Evolutionary conservation across 2,888 invertebrate genomes (phyloP).

Genomic region (Trachelus tabidus): DNA sequence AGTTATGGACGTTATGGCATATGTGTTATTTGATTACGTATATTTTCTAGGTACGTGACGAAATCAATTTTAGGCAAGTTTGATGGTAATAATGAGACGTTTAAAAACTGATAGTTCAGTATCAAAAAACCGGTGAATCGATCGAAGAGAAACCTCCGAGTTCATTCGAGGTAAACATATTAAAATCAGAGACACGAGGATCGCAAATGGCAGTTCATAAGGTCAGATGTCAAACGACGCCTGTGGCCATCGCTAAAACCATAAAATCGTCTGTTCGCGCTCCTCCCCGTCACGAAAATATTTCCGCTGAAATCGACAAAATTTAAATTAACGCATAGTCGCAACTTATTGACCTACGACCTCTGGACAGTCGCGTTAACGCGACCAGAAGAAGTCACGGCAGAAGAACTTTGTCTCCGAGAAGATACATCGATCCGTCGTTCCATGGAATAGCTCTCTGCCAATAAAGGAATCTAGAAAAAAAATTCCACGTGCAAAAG

Average conservation of each 20-base stretch:
- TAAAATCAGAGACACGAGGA: background rate
- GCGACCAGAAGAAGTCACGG: background rate
- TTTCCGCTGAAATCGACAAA: background rate
- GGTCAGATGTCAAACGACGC: background rate
- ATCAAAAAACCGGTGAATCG: background rate
- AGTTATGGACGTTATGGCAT: background rate
- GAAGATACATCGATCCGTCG: background rate
- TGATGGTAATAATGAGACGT: background rate
- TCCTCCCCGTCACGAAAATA: background rate
- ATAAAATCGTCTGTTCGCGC: background rate
- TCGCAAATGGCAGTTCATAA: background rate
- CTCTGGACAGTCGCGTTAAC: background rate
- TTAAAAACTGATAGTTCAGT: background rate
- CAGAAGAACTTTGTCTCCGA: background rate
- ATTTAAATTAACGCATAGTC: background rate
- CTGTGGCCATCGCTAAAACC: background rate
- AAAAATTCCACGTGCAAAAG: slow-evolving; percentile 9
- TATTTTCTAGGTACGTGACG: background rate
- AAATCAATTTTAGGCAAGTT: background rate
- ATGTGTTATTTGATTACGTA: background rate
- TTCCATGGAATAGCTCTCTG: background rate
- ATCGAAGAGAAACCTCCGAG: background rate
- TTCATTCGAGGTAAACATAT: slow-evolving; percentile 2
- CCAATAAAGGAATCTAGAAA: slow-evolving; percentile 23
- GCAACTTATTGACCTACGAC: background rate